Evolutionary conservation across 2,888 invertebrate genomes (phyloP).

Genomic region (Zootermopsis nevadensis): DNA sequence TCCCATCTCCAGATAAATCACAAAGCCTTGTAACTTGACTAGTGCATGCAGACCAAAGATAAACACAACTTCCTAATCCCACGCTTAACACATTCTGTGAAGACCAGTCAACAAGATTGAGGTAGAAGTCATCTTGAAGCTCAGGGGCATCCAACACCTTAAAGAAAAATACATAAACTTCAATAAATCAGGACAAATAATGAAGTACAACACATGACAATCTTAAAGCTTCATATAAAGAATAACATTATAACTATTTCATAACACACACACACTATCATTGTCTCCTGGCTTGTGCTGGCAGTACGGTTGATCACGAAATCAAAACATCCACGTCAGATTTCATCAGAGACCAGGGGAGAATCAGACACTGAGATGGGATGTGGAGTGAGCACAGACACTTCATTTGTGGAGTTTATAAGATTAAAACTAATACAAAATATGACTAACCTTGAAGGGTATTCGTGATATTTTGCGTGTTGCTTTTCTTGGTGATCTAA

Average conservation of each 20-base stretch:
- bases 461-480: conserved; percentile 98
- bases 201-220: too few species aligned
- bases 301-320: too few species aligned
- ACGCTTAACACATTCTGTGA: conserved; percentile 98
- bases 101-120: conserved; percentile 99
- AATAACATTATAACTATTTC: too few species aligned
- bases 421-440: neutral
- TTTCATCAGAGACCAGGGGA: too few species aligned
- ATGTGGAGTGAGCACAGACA: too few species aligned
- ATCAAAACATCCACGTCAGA: too few species aligned
- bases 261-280: too few species aligned
- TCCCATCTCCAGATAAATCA: conserved; percentile 92
- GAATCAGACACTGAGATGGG: too few species aligned
- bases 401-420: too few species aligned
- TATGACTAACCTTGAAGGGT: conserved; percentile 83
- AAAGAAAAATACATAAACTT: neutral
- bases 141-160: conserved; percentile 92
- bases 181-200: too few species aligned
- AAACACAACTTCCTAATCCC: conserved; percentile 96
- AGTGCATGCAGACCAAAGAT: conserved; percentile 98
- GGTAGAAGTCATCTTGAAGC: conserved; percentile 97
- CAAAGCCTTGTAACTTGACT: conserved; percentile 97
- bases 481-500: conserved; percentile 96
- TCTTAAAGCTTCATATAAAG: too few species aligned
- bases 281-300: too few species aligned